Conservation (phyloP, 1,140 invertebrate species). For the Gryon sp. region DNA sequence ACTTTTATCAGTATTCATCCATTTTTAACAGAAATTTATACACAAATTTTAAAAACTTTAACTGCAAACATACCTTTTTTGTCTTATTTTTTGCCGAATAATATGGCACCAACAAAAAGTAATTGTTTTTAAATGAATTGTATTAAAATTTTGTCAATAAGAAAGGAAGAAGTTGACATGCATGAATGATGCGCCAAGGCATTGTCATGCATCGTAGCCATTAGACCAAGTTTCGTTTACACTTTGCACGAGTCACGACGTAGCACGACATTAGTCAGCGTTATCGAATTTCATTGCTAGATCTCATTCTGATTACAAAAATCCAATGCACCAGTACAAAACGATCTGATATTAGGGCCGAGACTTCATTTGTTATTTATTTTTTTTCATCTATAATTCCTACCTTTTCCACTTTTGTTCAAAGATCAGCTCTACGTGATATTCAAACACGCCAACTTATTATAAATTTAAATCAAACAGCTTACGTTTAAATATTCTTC, state of each 20-base stretch:
- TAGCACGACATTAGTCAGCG: slow-evolving; percentile 53
- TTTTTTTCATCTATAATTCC: slow-evolving; percentile 48
- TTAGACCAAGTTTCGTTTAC: slow-evolving; percentile 50
- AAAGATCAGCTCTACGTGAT: slow-evolving; percentile 32
- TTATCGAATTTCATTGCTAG: slow-evolving; percentile 56
- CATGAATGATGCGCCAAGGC: neutral
- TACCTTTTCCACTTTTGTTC: slow-evolving; percentile 19
- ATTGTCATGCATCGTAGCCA: slow-evolving; percentile 32
- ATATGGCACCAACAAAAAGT: no score
- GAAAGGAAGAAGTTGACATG: slow-evolving; percentile 3
- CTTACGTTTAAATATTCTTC: neutral
- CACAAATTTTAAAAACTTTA: no score
- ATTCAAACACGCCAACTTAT: slow-evolving; percentile 35
- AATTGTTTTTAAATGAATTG: no score
- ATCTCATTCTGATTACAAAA: slow-evolving; percentile 54
- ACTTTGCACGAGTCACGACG: slow-evolving; percentile 44
- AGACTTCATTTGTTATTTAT: slow-evolving; percentile 51
- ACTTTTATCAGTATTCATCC: slow-evolving; percentile 6
- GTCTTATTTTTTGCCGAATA: no score
- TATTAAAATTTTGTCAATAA: no score
- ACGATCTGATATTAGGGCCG: slow-evolving; percentile 45
- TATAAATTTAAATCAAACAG: slow-evolving; percentile 17
- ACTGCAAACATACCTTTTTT: no score
- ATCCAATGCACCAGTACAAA: slow-evolving; percentile 38
- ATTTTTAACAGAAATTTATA: no score